These are phyloP conservation scores for Euborellia annulipes DNA, from an alignment of 1,140 invertebrate species.

Conservation along the genomic window DNA sequence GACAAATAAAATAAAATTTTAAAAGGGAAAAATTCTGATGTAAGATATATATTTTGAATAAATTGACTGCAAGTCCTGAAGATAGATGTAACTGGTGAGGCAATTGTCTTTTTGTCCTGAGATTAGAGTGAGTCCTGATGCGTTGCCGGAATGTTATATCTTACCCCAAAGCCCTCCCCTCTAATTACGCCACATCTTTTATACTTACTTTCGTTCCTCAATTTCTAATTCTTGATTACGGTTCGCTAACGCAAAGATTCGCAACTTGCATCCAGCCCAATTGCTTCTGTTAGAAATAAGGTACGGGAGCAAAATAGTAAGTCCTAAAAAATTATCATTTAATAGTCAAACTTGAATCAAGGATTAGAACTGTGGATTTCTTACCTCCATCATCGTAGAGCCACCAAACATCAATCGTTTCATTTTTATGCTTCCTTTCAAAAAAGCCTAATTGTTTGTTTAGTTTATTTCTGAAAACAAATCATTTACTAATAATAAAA, in stretches of 20 bases:
- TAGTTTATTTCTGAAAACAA: no score
- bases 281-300: slow-evolving; percentile 71
- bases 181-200: not conserved
- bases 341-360: not conserved
- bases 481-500: no score
- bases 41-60: not conserved
- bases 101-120: no score
- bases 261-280: slow-evolving; percentile 71
- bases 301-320: slow-evolving; percentile 85
- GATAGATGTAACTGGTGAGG: not conserved
- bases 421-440: slow-evolving; percentile 42
- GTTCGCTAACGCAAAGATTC: slow-evolving; percentile 81
- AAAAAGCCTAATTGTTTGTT: slow-evolving; percentile 56
- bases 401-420: slow-evolving; percentile 92
- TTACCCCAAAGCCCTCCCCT: not conserved
- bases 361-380: not conserved
- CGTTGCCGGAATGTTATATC: not conserved
- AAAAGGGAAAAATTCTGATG: not conserved
- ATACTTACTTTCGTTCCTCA: slow-evolving; percentile 73
- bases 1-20: no score
- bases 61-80: not conserved
- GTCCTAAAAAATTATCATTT: slow-evolving; percentile 30
- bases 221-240: slow-evolving; percentile 67
- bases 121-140: no score
- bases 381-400: slow-evolving; percentile 88